Base-by-base conservation (phyloP, 1,140 invertebrate species). In the Aphidius ervi region DNA sequence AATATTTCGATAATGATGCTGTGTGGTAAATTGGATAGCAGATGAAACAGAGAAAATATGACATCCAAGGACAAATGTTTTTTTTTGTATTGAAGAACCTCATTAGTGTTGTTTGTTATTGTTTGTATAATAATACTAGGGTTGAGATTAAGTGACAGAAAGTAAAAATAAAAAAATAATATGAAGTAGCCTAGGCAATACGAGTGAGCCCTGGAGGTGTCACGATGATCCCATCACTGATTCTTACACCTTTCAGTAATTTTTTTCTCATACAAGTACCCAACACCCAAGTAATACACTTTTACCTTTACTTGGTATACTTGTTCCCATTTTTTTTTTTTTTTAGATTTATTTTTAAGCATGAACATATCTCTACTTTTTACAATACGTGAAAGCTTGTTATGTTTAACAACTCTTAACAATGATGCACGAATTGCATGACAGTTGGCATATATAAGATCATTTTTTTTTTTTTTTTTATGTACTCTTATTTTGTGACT, bases 21-120 rank as follows among this genome's bases (percentile, higher is more conserved):
- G 23, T 31, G 2, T 31, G 23, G 23, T 31, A 31, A 31, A 31
- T 31, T 31, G 23, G 23, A 31, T 31, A 31, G 23, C 23, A 31
- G 23, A 31, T 23, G 31, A 8, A 49, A 9, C 9, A 20, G n/a
- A 7, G n/a, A 8, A 20, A 49, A 31, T 10, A 49, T 20, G 31
- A 16, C n/a, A 37, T 4, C 47, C 45, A 57, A 20, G n/a, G 46
- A 46, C 43, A 46, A 47, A 57, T 58, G 56, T n/a, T 53, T 60
- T 46, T 58, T 55, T 50, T 39, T 54, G 59, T 74, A 79, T 79
- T 77, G 74, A 74, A 77, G 76, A 76, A 75, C 70, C 76, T 78
- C 76, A 78, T 79, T 79, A 78, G 74, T 73, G 63, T 67, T 73
- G 77, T 77, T 77, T 74, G 74, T 77, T 78, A 79, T 79, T 78